Evolutionary conservation across 2,797 vertebrate genomes (phyloP).

Genomic region (Craterocephalus amniculus): DNA sequence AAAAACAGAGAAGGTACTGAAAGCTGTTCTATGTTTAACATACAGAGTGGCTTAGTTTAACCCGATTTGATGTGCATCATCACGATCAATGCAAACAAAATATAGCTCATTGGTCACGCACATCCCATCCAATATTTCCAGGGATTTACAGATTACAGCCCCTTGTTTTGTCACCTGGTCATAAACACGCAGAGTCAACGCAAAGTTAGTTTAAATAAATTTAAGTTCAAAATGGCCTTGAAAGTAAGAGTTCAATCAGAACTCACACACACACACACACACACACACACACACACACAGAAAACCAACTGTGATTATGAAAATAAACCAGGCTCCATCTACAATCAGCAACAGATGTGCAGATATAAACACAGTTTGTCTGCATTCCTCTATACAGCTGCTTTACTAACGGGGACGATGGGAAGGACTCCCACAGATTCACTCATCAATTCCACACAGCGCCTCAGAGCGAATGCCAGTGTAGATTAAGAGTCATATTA

Average conservation of each 20-base stretch:
- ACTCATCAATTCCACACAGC: conserved; percentile 42
- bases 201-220: conserved; percentile 8
- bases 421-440: conserved; percentile 54
- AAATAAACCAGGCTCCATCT: conserved; percentile 58
- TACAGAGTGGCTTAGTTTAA: conserved; percentile 1
- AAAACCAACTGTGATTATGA: conserved; percentile 63
- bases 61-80: conserved; percentile 4
- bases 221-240: conserved; percentile 2
- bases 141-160: conserved; percentile 14
- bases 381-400: conserved; percentile 52
- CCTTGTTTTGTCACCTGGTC: not conserved
- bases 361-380: conserved; percentile 54
- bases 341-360: conserved; percentile 69
- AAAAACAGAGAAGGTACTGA: not conserved
- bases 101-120: not conserved
- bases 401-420: conserved; percentile 31
- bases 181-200: conserved; percentile 18
- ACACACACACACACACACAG: conserved; percentile 16
- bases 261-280: conserved; percentile 17
- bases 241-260: conserved; percentile 32
- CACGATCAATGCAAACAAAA: conserved; percentile 1
- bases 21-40: conserved; percentile 1
- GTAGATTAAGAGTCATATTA: conserved; percentile 55
- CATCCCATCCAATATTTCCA: too few species aligned
- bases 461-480: conserved; percentile 43